Evolutionary conservation across 2,113 vertebrate genomes (phyloP).

Genomic region (Glaucidium brasilianum): DNA sequence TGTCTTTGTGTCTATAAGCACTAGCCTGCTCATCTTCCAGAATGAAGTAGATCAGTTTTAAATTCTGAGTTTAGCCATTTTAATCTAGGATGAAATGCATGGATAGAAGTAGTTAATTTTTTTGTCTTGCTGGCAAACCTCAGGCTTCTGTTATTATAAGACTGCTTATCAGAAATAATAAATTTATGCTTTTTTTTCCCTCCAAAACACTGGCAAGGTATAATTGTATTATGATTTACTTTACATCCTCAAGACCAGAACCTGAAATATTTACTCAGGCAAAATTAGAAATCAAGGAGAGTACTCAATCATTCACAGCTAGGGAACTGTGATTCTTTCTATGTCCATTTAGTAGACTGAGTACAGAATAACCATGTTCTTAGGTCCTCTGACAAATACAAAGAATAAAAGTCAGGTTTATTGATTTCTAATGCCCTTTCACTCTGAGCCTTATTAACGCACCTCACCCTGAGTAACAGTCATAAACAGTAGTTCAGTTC

Average conservation of each 20-base stretch:
- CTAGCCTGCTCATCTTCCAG: neutral
- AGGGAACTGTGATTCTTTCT: neutral
- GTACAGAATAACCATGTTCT: neutral
- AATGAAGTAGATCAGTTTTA: neutral
- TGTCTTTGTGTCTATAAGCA: neutral
- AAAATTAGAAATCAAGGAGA: conserved; percentile 15
- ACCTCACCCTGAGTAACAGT: neutral
- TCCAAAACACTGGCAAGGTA: neutral
- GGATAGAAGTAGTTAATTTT: neutral
- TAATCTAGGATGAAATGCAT: neutral
- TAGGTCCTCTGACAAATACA: neutral
- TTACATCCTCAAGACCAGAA: neutral
- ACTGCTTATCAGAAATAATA: conserved; percentile 1
- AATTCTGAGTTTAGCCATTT: neutral
- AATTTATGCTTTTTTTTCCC: neutral
- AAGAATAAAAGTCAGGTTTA: neutral
- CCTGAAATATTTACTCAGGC: conserved; percentile 27
- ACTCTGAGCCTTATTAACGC: neutral
- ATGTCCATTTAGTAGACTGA: neutral
- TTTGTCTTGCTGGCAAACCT: neutral
- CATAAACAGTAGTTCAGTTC: neutral
- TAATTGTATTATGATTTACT: conserved; percentile 44
- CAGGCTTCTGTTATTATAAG: neutral
- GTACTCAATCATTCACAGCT: neutral
- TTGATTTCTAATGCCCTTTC: neutral